Evolutionary conservation across 2,797 vertebrate genomes (phyloP), one percentile per base, ranked within the genome.

Genomic region (Poeciliopsis infans): DNA sequence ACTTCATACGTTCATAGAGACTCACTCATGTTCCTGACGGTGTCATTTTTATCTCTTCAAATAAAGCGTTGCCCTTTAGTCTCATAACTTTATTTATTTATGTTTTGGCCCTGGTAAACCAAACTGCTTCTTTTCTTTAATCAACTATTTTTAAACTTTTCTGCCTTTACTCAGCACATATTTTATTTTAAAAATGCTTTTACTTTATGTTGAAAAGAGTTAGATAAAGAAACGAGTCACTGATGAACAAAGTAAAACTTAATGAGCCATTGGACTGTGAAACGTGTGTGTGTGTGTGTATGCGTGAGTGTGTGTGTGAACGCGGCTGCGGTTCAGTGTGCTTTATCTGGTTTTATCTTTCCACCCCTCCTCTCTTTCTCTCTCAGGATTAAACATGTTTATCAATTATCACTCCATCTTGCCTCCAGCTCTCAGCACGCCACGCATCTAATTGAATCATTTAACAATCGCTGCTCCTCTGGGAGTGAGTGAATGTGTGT

Each of bases 391-490:
- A 95, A 94, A 95, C 95, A 94, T 95, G 94, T 95, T 95, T 95
- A 95, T 96, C 95, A 96, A 95, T 95, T 96, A 96, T 96, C 93
- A 84, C 91, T 94, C 89, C 95, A 96, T 97, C 96, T 96, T 97
- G 96, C 97, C 91, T 89, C 93, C 93, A 95, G 96, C 96, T 96
- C 97, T 96, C 97, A 95, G 96, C 95, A 96, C 94, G 95, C 96
- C 96, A 97, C 96, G 96, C 96, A 83, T 96, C 97, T 98, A 98
- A 99, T 98, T 98, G 97, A 98, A 97, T 97, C 96, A 97, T 98
- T 97, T 96, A 98, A 98, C 97, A 97, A 98, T 97, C 96, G 97
- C 86, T 96, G 94, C 96, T 97, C 96, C 96, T 96, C 95, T 93
- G 97, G 96, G 93, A 93, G 91, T 59, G 85, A 88, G 85, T 86